A percentile compares a stretch with the other conserved stretches of the same genome.
Evolutionary conservation across 2,888 invertebrate species (phyloP).

Genomic region (Apotomis betuletana): DNA sequence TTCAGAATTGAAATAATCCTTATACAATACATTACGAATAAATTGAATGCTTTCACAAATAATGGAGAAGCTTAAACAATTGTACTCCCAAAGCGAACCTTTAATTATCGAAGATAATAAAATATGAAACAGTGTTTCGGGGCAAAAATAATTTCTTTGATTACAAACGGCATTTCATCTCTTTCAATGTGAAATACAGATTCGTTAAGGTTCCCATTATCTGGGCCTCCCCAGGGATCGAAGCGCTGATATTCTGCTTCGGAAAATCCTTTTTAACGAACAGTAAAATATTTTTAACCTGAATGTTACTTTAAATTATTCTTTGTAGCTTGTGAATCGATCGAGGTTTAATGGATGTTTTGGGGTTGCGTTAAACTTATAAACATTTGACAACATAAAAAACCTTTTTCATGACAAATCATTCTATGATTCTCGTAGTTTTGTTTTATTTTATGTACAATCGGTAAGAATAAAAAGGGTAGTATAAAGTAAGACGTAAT

Average conservation of each 20-base stretch:
- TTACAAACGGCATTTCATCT: slow-evolving; percentile 11
- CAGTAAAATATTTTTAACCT: slow-evolving; percentile 26
- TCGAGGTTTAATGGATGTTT: not conserved
- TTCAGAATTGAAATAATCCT: not conserved
- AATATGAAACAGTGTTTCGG: slow-evolving; percentile 7
- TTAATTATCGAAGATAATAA: slow-evolving; percentile 11
- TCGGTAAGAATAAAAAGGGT: no score
- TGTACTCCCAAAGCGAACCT: not conserved
- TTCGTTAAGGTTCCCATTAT: slow-evolving; percentile 38
- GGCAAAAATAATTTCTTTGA: slow-evolving; percentile 21
- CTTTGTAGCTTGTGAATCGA: slow-evolving; percentile 3
- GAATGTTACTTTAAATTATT: slow-evolving; percentile 12
- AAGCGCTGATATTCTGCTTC: slow-evolving; percentile 25
- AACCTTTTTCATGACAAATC: no score
- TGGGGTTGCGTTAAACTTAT: no score
- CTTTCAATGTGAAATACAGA: slow-evolving; percentile 30
- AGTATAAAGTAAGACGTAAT: no score
- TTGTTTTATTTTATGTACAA: no score
- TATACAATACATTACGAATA: not conserved
- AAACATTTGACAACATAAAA: no score
- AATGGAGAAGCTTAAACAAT: not conserved
- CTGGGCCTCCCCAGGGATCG: slow-evolving; percentile 11
- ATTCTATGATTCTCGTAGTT: no score
- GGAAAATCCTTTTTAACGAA: slow-evolving; percentile 29
- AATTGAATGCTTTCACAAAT: not conserved